Evolutionary conservation across 1,140 invertebrate genomes (phyloP), one percentile per base, ranked within the genome.

Genomic region (Cyclargus thomasi): DNA sequence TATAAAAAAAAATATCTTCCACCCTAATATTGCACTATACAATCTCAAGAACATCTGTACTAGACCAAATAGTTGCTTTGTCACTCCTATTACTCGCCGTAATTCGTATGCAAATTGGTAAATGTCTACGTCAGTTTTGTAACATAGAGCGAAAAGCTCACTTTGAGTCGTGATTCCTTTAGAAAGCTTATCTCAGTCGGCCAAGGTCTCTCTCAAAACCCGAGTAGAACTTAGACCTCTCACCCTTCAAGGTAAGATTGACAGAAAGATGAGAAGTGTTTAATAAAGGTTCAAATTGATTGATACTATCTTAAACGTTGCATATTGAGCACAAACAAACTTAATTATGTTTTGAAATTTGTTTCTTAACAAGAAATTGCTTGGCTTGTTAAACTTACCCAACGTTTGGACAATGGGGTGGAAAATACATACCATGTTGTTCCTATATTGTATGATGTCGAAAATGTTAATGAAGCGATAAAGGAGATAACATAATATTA

Each of bases 211-310:
- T 53, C 21, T 17, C 22, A n/a, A 65, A 47, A 55, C 14, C 21
- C 20, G 47, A 69, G 64, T 65, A 59, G 39, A 57, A 55, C 62
- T 62, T 35, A 63, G 29, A 69, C 64, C 68, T 66, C 62, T 69
- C 68, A 65, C 68, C 18, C 64, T 62, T 68, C 68, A 69, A 69
- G 68, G 68, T 57, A 21, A 67, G 39, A 39, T 62, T 65, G 53
- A 65, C 39, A 67, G 62, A 23, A 55, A 64, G 39, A 53, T 69
- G 57, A 29, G 59, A 62, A 65, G 29, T 29, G 53, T 62, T 69
- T 62, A 17, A 65, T 36, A 47, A 65, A 66, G 47, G 21, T 62
- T 23, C 53, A 53, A 17, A 29, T 14, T 36, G 39, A 59, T 62
- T 55, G 62, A 55, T 39, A 7, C 55, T 20, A 59, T 53, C 4